phyloP scores from a whole-genome alignment of 2,797 vertebrate species.

The Notamacropus eugenii region DNA sequence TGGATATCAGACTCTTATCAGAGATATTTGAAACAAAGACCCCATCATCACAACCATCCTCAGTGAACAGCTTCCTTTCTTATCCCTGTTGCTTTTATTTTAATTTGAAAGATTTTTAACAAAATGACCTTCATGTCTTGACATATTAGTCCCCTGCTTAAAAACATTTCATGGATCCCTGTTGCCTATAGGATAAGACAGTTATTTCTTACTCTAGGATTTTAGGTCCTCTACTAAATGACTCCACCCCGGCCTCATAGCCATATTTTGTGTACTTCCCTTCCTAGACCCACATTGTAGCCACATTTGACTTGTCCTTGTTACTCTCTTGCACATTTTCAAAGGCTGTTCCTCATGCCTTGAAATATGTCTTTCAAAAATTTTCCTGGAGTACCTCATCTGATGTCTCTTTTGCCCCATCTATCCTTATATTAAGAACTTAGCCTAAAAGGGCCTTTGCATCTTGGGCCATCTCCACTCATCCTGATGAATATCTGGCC shows the following conservation, averaged over 20 bases:
- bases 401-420: background rate
- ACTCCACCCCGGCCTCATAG: background rate
- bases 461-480: too few relatives aligned
- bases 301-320: background rate
- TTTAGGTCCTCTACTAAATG: background rate
- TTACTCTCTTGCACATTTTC: background rate
- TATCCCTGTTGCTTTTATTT: background rate
- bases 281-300: background rate
- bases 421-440: background rate
- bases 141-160: background rate
- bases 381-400: background rate
- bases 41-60: background rate
- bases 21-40: background rate
- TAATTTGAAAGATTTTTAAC: background rate
- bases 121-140: background rate
- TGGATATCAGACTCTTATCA: background rate
- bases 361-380: background rate
- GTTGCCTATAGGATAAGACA: background rate
- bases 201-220: background rate
- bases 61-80: background rate
- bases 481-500: too few relatives aligned
- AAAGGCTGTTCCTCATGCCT: background rate
- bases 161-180: background rate
- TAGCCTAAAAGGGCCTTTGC: too few relatives aligned
- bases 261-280: background rate